Evolutionary conservation across 2,888 invertebrate species (phyloP), one percentile per base, ranked within the genome.

Genomic region (Pheosia gnoma): DNA sequence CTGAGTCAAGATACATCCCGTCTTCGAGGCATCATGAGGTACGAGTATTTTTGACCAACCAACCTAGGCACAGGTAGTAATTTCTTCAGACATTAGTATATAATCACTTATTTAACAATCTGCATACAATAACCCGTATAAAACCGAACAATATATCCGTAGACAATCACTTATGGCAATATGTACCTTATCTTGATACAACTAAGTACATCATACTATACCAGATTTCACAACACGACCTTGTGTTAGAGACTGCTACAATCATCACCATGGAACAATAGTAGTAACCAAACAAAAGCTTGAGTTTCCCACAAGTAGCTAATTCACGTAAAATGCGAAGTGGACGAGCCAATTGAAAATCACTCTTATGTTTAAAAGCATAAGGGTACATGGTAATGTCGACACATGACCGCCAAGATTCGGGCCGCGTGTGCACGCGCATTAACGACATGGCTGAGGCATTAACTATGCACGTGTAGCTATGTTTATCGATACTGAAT

Each of bases 251-350:
- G 77, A 80, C 77, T 75, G 57, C 61, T 58, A 59, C 72, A 60
- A 54, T 67, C 72, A 75, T 77, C 74, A 73, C 74, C 76, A 78
- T 78, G 78, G 82, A 83, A 81, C 76, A 79, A 81, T 75, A 75
- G 79, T 75, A 75, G 79, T 73, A 79, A 77, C 78, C 71, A 72
- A 81, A 87, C 86, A 86, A 85, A 80, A 83, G 82, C 77, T 68
- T 71, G 66, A 70, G 68, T 82, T 87, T 89, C 89, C 82, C 90
- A 89, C 84, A 82, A 77, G 25, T 25, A 25, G 25, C 25, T 25
- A 25, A 78, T 76, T 68, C 67, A 69, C 65, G 71, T 69, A 70
- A 75, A 70, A 54, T 53, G 59, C 11, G 57, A 57, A 13, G 49
- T 58, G 37, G 45, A 39, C 11, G 41, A 67, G 56, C 55, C 68